Percentiles rank a stretch among this genome's conserved stretches.
These are phyloP conservation scores for Drosophila bifasciata DNA, from an alignment of 1,140 invertebrate genomes.

Conservation along the genomic window DNA sequence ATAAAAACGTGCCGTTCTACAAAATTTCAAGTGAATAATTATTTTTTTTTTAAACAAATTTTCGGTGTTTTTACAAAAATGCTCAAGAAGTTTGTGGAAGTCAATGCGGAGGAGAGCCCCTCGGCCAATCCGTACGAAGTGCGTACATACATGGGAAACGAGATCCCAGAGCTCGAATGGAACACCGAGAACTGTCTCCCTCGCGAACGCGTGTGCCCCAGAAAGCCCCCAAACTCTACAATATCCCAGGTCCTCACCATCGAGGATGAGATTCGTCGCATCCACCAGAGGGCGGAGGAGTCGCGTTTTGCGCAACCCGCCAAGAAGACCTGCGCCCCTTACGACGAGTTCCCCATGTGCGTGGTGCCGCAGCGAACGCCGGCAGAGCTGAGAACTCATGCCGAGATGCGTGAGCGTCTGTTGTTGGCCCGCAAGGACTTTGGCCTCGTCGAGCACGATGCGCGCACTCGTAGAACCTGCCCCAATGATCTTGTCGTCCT, in stretches of 20 bases:
- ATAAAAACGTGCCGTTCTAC: conserved; percentile 12
- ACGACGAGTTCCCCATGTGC: conserved; percentile 67
- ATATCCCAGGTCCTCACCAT: conserved; percentile 74
- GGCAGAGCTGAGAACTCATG: conserved; percentile 56
- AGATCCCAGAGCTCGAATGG: conserved; percentile 52
- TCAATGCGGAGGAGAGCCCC: conserved; percentile 70
- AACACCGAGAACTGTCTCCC: conserved; percentile 54
- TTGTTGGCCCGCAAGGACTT: conserved; percentile 37
- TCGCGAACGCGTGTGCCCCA: conserved; percentile 57
- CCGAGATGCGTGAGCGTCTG: conserved; percentile 67
- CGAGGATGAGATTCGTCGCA: conserved; percentile 71
- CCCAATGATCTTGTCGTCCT: conserved; percentile 59
- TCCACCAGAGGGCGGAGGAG: conserved; percentile 67
- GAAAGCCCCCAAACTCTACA: conserved; percentile 60
- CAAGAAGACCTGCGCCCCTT: conserved; percentile 58
- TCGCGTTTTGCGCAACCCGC: conserved; percentile 57
- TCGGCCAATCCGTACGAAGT: conserved; percentile 78
- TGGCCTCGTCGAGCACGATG: conserved; percentile 66
- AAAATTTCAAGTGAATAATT: conserved; percentile 51
- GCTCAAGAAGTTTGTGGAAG: conserved; percentile 79
- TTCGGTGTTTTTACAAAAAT: conserved; percentile 48
- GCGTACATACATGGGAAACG: conserved; percentile 72
- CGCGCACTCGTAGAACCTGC: conserved; percentile 24
- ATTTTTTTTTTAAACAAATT: conserved; percentile 51
- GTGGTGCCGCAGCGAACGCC: conserved; percentile 66